These are phyloP conservation scores for Coregonus clupeaformis DNA, from an alignment of 2,113 vertebrate species.

Conservation along the genomic window DNA sequence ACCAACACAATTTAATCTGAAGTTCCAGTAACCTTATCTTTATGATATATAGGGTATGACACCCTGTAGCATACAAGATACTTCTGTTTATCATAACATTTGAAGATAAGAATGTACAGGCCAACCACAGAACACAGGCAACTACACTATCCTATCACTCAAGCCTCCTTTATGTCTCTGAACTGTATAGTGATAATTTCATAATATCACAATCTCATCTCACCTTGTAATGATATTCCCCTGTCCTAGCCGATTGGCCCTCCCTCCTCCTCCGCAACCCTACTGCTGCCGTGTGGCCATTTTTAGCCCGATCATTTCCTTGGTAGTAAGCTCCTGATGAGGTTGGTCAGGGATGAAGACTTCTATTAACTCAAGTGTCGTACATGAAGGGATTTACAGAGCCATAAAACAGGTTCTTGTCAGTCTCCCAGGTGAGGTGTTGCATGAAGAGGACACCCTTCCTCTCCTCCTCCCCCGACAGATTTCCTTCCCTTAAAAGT, in stretches of 20 bases:
- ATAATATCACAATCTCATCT: constrained; percentile 61
- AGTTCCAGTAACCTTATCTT: no score
- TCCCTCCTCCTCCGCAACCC: constrained; percentile 32
- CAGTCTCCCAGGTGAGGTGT: constrained; percentile 72
- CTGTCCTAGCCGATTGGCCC: constrained; percentile 49
- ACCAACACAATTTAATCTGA: no score
- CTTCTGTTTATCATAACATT: background rate
- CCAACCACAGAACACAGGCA: background rate
- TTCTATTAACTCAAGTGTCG: constrained; percentile 82
- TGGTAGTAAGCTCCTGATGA: constrained; percentile 78
- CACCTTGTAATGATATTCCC: constrained; percentile 72
- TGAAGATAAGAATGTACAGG: background rate
- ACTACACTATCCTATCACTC: background rate
- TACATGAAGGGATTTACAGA: constrained; percentile 77
- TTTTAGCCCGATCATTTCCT: constrained; percentile 79
- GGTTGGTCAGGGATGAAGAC: constrained; percentile 81
- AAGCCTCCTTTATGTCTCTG: constrained; percentile 18
- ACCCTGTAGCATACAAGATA: no score
- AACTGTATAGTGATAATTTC: constrained; percentile 50
- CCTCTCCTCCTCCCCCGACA: constrained; percentile 56
- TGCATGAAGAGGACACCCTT: constrained; percentile 74
- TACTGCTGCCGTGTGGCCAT: constrained; percentile 60
- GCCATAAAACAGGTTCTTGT: constrained; percentile 76
- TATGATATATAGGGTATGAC: no score
- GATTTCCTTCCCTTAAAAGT: constrained; percentile 64